A percentile compares a stretch with the other conserved stretches of the same genome.
phyloP scores from a whole-genome alignment of 2,113 vertebrate genomes.

The Hyaena hyaena region DNA sequence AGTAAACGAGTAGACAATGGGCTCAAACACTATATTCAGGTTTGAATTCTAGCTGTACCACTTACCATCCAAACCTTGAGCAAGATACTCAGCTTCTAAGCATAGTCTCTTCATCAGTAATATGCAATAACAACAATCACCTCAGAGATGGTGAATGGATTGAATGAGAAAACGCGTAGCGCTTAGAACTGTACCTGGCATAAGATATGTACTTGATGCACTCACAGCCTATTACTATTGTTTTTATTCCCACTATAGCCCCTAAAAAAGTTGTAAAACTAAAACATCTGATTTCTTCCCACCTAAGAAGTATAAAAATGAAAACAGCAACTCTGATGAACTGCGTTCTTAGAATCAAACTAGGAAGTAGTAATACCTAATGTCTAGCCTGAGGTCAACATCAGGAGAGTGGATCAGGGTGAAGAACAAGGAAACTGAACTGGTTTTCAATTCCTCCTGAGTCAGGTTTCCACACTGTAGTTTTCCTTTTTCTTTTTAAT shows the following conservation, averaged over 20 bases:
- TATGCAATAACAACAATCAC: neutral
- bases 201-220: neutral
- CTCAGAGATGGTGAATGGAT: neutral
- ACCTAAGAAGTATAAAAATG: neutral
- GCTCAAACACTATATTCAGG: neutral
- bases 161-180: neutral
- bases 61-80: neutral
- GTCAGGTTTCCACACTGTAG: neutral
- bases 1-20: neutral
- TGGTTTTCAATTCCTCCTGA: neutral
- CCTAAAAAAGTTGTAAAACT: neutral
- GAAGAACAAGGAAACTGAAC: neutral
- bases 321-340: neutral
- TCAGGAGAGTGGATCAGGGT: neutral
- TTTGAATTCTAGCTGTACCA: neutral
- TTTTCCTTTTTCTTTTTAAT: neutral
- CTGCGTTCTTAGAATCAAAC: neutral
- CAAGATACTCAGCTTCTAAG: neutral
- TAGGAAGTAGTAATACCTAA: neutral
- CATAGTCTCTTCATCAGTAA: neutral
- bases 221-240: neutral
- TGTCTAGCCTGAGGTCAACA: neutral
- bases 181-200: neutral
- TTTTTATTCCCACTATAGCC: neutral
- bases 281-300: neutral